Percentiles rank a stretch among this genome's conserved stretches.
These are phyloP conservation scores for Chaetodon auriga DNA, from an alignment of 2,113 vertebrate genomes.

Conservation along the genomic window DNA sequence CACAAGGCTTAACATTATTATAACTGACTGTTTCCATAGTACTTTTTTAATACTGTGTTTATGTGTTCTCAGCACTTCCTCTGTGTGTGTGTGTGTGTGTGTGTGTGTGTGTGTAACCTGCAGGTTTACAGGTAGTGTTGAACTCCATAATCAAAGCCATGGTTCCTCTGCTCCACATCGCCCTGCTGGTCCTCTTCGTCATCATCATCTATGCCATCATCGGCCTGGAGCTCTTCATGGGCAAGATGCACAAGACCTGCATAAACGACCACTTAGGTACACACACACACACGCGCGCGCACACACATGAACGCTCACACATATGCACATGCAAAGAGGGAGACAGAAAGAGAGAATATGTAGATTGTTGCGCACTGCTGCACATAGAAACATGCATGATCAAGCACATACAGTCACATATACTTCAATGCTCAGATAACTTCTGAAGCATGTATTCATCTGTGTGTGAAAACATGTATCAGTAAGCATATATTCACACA, in stretches of 20 bases:
- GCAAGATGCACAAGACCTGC: conserved; percentile 99
- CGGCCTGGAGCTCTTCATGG: conserved; percentile 98
- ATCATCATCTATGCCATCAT: conserved; percentile 99
- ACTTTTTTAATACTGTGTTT: background rate
- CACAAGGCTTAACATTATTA: background rate
- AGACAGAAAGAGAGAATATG: background rate
- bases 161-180: conserved; percentile 98
- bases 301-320: background rate
- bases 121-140: conserved; percentile 99
- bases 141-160: conserved; percentile 99
- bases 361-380: conserved; percentile 1
- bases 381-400: conserved; percentile 37
- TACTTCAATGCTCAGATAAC: conserved; percentile 16
- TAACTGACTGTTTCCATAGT: background rate
- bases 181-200: conserved; percentile 97
- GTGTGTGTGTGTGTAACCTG: background rate
- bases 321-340: background rate
- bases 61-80: background rate
- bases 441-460: conserved; percentile 21
- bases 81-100: conserved; percentile 12
- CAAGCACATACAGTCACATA: conserved; percentile 8
- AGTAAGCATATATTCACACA: conserved; percentile 10
- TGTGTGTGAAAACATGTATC: conserved; percentile 27
- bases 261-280: conserved; percentile 86
- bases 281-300: background rate